These are phyloP conservation scores for Diachrysia chrysitis DNA, from an alignment of 2,888 invertebrate species.

Conservation along the genomic window DNA sequence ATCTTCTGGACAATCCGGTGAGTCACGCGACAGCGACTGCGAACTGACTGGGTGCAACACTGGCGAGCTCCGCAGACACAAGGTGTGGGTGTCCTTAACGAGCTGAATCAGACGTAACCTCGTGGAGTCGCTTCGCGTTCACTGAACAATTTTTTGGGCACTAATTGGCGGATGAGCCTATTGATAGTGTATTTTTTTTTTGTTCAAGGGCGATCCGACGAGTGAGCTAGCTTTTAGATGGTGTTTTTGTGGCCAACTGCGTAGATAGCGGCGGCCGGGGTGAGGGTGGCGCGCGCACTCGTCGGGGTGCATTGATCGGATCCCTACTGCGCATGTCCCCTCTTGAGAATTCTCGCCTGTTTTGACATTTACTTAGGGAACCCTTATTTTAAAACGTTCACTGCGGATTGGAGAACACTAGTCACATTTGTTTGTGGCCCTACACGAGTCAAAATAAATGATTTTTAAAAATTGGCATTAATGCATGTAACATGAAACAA, in stretches of 20 bases:
- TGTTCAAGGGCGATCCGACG: conserved; percentile 74
- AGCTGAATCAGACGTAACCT: conserved; percentile 73
- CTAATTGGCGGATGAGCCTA: conserved; percentile 61
- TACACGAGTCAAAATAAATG: neutral
- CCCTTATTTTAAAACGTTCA: conserved; percentile 44
- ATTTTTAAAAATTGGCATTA: neutral
- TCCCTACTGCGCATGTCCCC: conserved; percentile 82
- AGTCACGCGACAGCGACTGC: conserved; percentile 80
- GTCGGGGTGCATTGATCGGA: conserved; percentile 85
- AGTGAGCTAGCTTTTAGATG: conserved; percentile 72
- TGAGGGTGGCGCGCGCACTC: conserved; percentile 84
- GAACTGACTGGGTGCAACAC: conserved; percentile 72
- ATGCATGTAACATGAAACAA: conserved; percentile 18
- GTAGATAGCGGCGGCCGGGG: conserved; percentile 78
- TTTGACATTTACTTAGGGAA: conserved; percentile 77
- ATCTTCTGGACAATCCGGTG: conserved; percentile 82
- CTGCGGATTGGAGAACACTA: conserved; percentile 35
- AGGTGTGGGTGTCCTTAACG: conserved; percentile 87
- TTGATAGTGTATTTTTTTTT: conserved; percentile 69
- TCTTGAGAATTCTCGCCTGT: conserved; percentile 71
- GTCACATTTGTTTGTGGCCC: conserved; percentile 11
- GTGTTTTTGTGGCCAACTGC: conserved; percentile 85
- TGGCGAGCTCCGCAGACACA: conserved; percentile 65
- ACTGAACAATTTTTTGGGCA: conserved; percentile 63
- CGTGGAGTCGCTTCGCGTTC: conserved; percentile 68